Evolutionary conservation across 2,113 vertebrate genomes (phyloP), one percentile per base, ranked within the genome.

Genomic region (Anhinga anhinga): DNA sequence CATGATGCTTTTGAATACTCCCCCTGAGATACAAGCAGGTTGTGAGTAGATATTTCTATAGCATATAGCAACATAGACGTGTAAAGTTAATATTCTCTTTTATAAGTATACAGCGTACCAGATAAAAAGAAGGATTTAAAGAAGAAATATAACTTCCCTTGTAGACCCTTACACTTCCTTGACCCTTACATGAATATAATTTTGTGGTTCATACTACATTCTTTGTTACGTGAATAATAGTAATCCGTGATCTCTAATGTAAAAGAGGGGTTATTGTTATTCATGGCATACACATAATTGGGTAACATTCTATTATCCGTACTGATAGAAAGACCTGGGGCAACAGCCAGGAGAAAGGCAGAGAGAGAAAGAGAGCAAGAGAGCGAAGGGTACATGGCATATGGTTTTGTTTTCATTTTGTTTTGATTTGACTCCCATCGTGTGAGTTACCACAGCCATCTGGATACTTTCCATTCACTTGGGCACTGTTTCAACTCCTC

Each of bases 1-100:
- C 98, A 98, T 98, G 98, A 98, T 98, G 98, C 98, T 98, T 98
- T 98, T 98, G 98, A 99, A 98, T 98, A 98, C 98, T 98, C 97
- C 98, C 98, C 97, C 98, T 98, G 98, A 99, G 98, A 98, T 98
- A 98, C 98, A 98, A 98, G 98, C 98, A 98, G 98, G 98, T 98
- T 98, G 98, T 98, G 98, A 99, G 98, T 98, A 99, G 97, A 98
- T 98, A 97, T 94, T 98, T 98, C 98, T 98, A 95, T 98, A 98
- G 98, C 98, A 97, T 98, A 98, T 98, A 98, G 98, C 98, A 95
- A 97, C 98, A 62, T 95, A 98, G 98, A 98, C 93, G 6, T 98
- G 90, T 97, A 97, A 98, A 96, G 93, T 92, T 98, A 98, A 97
- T 96, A 96, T 95, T 97, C 97, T 98, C 87, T 93, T 97, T 90